Conservation (phyloP, 2,888 invertebrate species). For the Drosophila differens region DNA sequence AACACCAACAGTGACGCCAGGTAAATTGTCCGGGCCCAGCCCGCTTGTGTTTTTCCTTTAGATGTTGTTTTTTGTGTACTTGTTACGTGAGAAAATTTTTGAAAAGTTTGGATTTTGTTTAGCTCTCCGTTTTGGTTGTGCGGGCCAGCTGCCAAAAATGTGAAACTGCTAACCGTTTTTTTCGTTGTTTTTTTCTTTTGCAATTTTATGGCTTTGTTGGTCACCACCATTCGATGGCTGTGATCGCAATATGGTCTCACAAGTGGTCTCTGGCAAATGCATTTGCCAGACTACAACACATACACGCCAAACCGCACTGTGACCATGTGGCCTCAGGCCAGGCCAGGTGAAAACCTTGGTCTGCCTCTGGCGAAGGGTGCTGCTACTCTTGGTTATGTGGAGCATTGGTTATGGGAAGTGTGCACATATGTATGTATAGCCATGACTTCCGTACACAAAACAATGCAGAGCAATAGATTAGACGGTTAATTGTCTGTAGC, state of each 20-base stretch:
- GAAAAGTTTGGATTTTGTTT: conserved; percentile 61
- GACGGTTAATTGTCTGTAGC: conserved; percentile 18
- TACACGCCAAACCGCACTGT: conserved; percentile 39
- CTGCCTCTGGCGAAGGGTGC: conserved; percentile 55
- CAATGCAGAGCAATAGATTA: conserved; percentile 9
- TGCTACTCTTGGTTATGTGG: conserved; percentile 44
- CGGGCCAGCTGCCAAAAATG: conserved; percentile 65
- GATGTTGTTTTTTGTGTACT: conserved; percentile 62
- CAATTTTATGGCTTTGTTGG: conserved; percentile 55
- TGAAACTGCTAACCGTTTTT: conserved; percentile 65
- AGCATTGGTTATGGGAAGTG: conserved; percentile 44
- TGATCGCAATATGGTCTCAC: conserved; percentile 21
- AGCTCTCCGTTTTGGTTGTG: conserved; percentile 38
- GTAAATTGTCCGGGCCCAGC: conserved; percentile 64
- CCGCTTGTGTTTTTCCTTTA: conserved; percentile 52
- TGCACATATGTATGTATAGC: neutral
- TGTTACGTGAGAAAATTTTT: conserved; percentile 78
- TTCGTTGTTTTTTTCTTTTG: conserved; percentile 39
- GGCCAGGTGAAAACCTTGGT: conserved; percentile 60
- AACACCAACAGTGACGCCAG: conserved; percentile 40
- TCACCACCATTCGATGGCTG: conserved; percentile 31
- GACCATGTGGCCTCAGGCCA: conserved; percentile 52
- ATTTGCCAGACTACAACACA: conserved; percentile 43
- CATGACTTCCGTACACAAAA: conserved; percentile 44
- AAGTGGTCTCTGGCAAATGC: conserved; percentile 51